Evolutionary conservation across 2,113 vertebrate species (phyloP), one percentile per base, ranked within the genome.

Genomic region (Sylvia atricapilla): DNA sequence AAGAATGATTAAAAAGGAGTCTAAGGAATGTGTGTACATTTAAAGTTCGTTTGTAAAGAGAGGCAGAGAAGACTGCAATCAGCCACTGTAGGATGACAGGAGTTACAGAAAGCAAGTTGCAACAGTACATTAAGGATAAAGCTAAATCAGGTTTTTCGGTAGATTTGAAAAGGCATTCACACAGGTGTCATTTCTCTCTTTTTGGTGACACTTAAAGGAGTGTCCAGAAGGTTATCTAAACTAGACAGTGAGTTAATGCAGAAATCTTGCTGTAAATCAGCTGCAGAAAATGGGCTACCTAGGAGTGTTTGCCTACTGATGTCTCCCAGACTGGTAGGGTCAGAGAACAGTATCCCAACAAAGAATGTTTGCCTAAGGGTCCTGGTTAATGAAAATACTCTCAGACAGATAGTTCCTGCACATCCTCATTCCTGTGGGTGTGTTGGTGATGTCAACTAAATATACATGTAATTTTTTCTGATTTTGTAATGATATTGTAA

Each of bases 261-360:
- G 19, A 24, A 59, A 21, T 63, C 31, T 59, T 49, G 5, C 25
- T 44, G 52, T 41, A 68, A 68, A 49, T 3, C 5, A 59, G 0
- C 9, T 43, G 9, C 19, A 87, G 63, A 53, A 31, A 27, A 39
- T 49, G 56, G 9, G 10, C 7, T 20, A 4, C 3, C 0, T 49
- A 67, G n/a, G 7, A 47, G 6, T 12, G 2, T 19, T 10, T 10
- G 4, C 22, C 16, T 33, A 28, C 4, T 0, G 0, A 33, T 27
- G 7, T 80, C 28, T 68, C 11, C 16, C 7, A 73, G 18, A 62
- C 58, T 6, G 18, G 13, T n/a, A n/a, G 28, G 28, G 11, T 58
- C 70, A 89, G 52, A 46, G 27, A 74, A 73, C 4, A 3, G n/a
- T 66, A 17, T 17, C 20, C 4, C 10, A 59, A 43, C 8, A 84